Percentiles rank a stretch among this genome's conserved stretches.
Evolutionary conservation across 2,888 invertebrate genomes (phyloP).

Genomic region (Trachelus tabidus): DNA sequence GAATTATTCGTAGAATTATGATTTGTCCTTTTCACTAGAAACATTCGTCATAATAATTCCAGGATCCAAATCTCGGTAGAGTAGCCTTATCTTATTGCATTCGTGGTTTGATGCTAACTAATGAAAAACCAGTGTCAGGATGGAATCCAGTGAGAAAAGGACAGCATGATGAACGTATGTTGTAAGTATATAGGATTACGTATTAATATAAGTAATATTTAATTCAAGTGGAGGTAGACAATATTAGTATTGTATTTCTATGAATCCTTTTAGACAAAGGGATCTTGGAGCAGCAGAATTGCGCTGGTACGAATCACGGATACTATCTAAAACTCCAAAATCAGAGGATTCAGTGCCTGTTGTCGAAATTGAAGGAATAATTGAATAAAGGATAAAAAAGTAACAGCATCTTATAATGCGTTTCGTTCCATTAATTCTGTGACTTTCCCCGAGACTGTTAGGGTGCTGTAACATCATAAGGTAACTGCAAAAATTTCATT

Average conservation of each 20-base stretch:
- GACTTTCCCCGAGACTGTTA: background rate
- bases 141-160: slow-evolving; percentile 78
- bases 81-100: slow-evolving; percentile 64
- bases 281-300: slow-evolving; percentile 52
- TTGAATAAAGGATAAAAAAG: slow-evolving; percentile 21
- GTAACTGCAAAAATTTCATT: background rate
- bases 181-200: slow-evolving; percentile 32
- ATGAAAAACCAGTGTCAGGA: slow-evolving; percentile 75
- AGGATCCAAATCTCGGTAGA: slow-evolving; percentile 54
- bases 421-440: too few relatives aligned
- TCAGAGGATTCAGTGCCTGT: slow-evolving; percentile 27
- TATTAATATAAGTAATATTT: slow-evolving; percentile 1
- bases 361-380: slow-evolving; percentile 35
- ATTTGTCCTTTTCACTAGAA: background rate
- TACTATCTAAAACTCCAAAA: slow-evolving; percentile 36
- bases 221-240: background rate
- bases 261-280: slow-evolving; percentile 43
- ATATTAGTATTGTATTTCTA: slow-evolving; percentile 9
- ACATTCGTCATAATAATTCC: slow-evolving; percentile 11
- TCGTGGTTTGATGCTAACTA: slow-evolving; percentile 79
- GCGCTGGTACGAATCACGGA: slow-evolving; percentile 53
- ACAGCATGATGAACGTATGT: slow-evolving; percentile 32
- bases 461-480: background rate
- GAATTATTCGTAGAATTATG: background rate
- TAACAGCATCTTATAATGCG: background rate